Base-by-base conservation (phyloP, 2,797 vertebrate species). In the Phoeniculus purpureus region DNA sequence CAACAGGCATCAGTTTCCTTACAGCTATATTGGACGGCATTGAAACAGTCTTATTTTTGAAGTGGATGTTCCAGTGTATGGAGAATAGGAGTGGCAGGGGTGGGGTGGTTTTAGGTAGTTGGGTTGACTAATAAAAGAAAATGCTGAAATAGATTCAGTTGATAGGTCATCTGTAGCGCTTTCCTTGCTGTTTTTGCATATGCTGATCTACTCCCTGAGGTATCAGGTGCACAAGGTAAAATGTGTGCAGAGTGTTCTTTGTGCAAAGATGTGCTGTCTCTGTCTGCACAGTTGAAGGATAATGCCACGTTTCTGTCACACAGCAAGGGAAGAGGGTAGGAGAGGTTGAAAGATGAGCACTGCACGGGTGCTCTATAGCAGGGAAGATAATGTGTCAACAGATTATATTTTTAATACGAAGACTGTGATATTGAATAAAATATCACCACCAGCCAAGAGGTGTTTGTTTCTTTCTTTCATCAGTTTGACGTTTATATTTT, bases 11-110 rank as follows among this genome's bases (percentile, higher is more conserved):
- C n/a, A 10, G 34, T 89, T 95, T 95, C 54, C 32, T 73, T 79
- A n/a, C 52, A 73, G 62, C 86, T 50, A 2, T 62, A 7, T 54
- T 27, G 73, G 89, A 54, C 27, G 2, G 34, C 43, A 74, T 65
- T 90, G 82, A 94, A 95, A 92, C 73, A 90, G 60, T 70, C 45
- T 81, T 72, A 78, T 51, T 94, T 94, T 48, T 90, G 73, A 91
- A 89, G 70, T 85, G 81, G 81, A 91, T 80, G 34, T 95, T 93
- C 48, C 48, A 75, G 78, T 72, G 62, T 32, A 32, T 15, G 58
- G 54, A 79, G 82, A 70, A 79, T 80, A 67, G 92, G 94, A 95
- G 87, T 93, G 92, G 86, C 70, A 93, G 51, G 75, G 90, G 89
- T 61, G 81, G 87, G 61, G 84, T 80, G 50, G 27, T 34, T 81